Conservation (phyloP, 2,113 vertebrate genomes). For the Nicator chloris region DNA sequence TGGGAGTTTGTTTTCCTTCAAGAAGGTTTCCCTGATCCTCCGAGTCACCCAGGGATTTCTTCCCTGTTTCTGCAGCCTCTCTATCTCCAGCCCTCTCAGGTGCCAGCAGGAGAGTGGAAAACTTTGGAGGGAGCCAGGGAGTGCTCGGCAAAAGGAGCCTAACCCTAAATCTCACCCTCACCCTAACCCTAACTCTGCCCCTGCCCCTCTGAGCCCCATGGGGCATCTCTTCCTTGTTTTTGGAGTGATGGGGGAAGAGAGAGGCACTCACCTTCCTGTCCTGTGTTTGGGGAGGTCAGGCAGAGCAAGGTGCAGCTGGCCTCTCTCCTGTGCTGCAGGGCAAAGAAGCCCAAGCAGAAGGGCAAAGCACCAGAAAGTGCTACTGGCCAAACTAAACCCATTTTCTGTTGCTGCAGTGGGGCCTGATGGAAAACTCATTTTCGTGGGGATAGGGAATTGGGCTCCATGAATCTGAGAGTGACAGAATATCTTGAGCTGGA, state of each 20-base stretch:
- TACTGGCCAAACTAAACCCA: background rate
- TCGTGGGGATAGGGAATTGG: background rate
- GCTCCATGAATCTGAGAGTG: background rate
- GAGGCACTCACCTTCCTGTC: background rate
- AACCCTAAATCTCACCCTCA: background rate
- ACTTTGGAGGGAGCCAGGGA: rapidly evolving
- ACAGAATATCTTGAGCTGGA: background rate
- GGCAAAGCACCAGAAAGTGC: background rate
- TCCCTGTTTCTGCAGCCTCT: background rate
- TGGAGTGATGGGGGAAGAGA: too few species aligned
- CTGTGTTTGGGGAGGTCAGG: background rate
- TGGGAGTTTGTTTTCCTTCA: background rate
- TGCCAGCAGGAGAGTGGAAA: background rate
- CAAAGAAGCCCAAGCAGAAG: background rate
- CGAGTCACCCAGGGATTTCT: background rate
- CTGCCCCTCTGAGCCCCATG: background rate
- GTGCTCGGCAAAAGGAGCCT: background rate
- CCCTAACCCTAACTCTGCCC: rapidly evolving
- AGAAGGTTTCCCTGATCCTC: background rate
- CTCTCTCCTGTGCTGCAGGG: background rate
- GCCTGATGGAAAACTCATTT: background rate
- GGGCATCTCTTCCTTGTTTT: background rate
- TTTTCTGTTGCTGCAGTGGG: rapidly evolving
- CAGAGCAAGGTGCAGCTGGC: background rate
- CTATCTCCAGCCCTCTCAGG: rapidly evolving